phyloP scores from a whole-genome alignment of 2,113 vertebrate species.

The Oriolus oriolus region DNA sequence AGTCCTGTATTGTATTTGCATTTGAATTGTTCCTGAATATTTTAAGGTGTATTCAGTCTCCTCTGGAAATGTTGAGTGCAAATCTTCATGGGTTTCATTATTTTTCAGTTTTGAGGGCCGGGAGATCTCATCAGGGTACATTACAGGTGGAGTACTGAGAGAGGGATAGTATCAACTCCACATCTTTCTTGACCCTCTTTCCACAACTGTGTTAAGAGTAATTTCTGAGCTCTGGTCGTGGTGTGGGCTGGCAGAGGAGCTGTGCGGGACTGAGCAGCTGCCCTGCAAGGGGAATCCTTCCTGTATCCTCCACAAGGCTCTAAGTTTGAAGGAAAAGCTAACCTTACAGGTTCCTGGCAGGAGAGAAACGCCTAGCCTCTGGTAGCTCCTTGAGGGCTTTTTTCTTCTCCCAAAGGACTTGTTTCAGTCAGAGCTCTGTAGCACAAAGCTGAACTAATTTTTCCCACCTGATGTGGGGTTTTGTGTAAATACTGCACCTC shows the following conservation, averaged over 20 bases:
- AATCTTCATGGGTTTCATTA: neutral
- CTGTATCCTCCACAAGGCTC: neutral
- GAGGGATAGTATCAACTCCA: neutral
- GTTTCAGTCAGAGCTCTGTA: neutral
- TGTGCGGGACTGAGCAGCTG: neutral
- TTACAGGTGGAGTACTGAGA: neutral
- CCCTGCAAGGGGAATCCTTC: neutral
- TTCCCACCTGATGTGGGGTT: neutral
- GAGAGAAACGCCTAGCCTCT: neutral
- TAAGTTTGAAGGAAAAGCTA: neutral
- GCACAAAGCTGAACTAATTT: neutral
- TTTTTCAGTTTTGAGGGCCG: neutral
- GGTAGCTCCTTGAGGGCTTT: neutral
- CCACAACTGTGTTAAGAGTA: fast-evolving
- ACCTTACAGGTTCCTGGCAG: neutral
- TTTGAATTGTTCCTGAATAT: conserved; percentile 50
- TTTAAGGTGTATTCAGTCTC: neutral
- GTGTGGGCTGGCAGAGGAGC: neutral
- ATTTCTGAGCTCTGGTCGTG: neutral
- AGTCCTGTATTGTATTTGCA: neutral
- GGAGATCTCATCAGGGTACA: neutral
- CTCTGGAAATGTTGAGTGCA: neutral
- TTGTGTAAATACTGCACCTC: neutral
- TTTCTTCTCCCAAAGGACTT: neutral
- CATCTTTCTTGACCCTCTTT: neutral